phyloP scores from a whole-genome alignment of 2,888 invertebrate genomes.

The Rotaria sp. region DNA sequence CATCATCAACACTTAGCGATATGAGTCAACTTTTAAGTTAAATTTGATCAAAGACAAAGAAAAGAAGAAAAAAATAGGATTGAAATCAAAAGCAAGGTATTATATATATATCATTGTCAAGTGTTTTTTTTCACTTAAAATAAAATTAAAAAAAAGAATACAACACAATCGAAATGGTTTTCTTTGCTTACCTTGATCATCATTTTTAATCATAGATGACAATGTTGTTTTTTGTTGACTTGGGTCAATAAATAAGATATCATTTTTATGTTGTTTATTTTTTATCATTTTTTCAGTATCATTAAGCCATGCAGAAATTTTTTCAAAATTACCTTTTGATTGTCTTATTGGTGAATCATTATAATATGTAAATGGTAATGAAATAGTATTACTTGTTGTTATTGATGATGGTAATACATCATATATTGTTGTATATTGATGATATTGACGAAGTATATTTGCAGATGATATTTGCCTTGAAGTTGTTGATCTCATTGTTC shows the following conservation, averaged over 20 bases:
- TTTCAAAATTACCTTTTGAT: background rate
- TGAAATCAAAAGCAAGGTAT: background rate
- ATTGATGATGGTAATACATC: background rate
- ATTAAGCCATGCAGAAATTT: background rate
- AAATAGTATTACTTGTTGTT: background rate
- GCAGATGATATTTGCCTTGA: background rate
- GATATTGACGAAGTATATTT: background rate
- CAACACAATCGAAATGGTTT: too few species aligned
- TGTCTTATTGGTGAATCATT: background rate
- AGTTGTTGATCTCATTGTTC: background rate
- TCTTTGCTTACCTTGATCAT: too few species aligned
- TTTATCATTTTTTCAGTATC: background rate
- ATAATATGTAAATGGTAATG: slow-evolving; percentile 3
- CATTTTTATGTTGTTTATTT: background rate
- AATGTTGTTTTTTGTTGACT: too few species aligned
- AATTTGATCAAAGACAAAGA: background rate
- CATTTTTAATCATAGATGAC: too few species aligned
- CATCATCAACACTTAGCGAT: background rate
- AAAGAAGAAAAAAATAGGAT: background rate
- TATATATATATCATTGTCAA: background rate
- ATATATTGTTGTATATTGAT: background rate
- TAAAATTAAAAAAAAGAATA: background rate
- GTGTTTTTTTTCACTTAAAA: background rate
- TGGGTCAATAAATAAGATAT: background rate
- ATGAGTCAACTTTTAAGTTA: background rate